Base-by-base conservation (phyloP, 2,797 vertebrate genomes). In the Jordanella pulchra region DNA sequence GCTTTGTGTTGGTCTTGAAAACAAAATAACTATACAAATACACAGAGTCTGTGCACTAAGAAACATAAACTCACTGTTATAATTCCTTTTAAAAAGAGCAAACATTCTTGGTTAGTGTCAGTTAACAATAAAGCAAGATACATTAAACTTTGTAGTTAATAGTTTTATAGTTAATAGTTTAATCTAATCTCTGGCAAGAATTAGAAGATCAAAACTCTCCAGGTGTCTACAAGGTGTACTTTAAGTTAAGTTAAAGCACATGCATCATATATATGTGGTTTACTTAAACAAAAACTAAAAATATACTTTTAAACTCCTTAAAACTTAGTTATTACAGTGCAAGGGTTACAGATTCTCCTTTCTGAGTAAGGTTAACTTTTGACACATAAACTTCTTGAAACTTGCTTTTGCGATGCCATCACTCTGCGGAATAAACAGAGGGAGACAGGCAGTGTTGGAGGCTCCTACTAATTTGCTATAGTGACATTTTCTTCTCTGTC, bases 401-500 rank as follows among this genome's bases (percentile, higher is more conserved):
- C 69, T 86, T 91, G 60, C 25, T 21, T 73, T 86, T 87, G 80
- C 89, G 89, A 87, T 64, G 70, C 74, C 64, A 81, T 81, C 85
- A 79, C 87, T 83, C 68, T 25, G 76, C 77, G 80, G 83, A 88
- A 82, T 74, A 87, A 82, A 83, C 72, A 82, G 55, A 78, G 76
- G 75, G 77, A 82, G 87, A 84, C 85, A 88, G 85, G 85, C 85
- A 72, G 82, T 54, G 87, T 88, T 88, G 76, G 80, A 91, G 91
- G 89, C 91, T 87, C 82, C 78, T 81, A 70, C 89, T 92, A 92
- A 92, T 89, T 89, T 89, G 90, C 91, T 89, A 83, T 81, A 78
- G 87, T 93, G 91, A 92, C 91, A 93, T 93, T 93, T 92, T 88
- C 87, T 83, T 85, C 81, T 77, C 65, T 67, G 54, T 67, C 83